These are phyloP conservation scores for Anolis apletophallus DNA, from an alignment of 2,797 vertebrate species.

Conservation along the genomic window DNA sequence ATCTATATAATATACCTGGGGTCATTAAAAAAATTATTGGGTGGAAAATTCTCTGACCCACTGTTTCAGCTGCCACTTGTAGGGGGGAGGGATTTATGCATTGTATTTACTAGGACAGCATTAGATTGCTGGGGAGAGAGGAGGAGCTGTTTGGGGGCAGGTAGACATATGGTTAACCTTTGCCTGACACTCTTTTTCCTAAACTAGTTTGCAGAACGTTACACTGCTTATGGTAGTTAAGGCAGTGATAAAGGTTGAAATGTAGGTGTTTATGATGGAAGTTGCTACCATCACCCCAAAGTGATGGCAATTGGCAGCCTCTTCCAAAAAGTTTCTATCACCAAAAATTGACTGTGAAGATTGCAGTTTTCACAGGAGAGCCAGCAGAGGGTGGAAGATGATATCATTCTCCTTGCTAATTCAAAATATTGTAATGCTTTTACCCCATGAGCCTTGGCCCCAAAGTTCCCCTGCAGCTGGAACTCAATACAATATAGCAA, in stretches of 20 bases:
- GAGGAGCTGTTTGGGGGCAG: neutral
- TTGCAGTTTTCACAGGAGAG: no score
- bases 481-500: fast-evolving
- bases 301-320: no score
- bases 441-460: no score
- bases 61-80: neutral
- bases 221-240: neutral
- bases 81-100: neutral
- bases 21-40: no score
- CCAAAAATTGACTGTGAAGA: neutral
- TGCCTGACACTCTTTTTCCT: neutral
- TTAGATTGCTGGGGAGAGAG: neutral
- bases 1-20: no score
- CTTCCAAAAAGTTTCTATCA: no score
- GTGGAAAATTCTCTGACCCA: neutral
- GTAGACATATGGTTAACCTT: neutral
- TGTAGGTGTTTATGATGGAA: no score
- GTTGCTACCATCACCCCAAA: no score
- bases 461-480: neutral
- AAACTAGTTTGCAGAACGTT: slow-evolving; percentile 5
- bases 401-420: no score
- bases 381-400: no score
- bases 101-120: neutral
- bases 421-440: no score
- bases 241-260: no score